A percentile compares a stretch with the other conserved stretches of the same genome.
Evolutionary conservation across 37 sponge, comb jelly and placozoan genomes (phyloP).

Genomic region (Cliona cf. orientalis): DNA sequence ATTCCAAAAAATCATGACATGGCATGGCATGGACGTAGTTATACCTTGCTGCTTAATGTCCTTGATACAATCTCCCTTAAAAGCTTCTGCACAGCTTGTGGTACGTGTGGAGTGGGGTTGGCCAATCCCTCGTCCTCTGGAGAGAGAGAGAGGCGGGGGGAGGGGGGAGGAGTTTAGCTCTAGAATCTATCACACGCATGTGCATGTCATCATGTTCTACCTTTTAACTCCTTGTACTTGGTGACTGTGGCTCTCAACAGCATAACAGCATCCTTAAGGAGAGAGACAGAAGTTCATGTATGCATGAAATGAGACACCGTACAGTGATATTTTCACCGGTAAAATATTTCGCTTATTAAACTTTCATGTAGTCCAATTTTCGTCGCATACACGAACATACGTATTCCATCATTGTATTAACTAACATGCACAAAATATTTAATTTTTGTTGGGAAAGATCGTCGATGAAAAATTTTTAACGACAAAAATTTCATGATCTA

Average conservation of each 20-base stretch:
- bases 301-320: no score
- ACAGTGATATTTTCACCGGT: no score
- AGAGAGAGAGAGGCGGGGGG: neutral
- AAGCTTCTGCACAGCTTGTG: constrained; percentile 38
- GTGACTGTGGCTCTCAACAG: constrained; percentile 44
- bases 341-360: no score
- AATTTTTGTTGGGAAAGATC: no score
- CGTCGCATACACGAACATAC: no score
- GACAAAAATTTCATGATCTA: no score
- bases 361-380: no score
- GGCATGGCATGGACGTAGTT: neutral
- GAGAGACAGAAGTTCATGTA: no score
- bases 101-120: constrained; percentile 8
- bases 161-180: neutral
- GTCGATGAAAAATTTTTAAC: no score
- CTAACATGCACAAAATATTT: no score
- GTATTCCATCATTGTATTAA: no score
- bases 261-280: constrained; percentile 75
- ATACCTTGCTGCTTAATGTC: neutral
- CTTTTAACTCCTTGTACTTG: constrained; percentile 53
- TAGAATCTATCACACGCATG: neutral
- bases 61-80: constrained; percentile 28
- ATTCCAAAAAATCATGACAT: no score
- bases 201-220: constrained; percentile 3
- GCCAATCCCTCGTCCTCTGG: constrained; percentile 8